phyloP scores from a whole-genome alignment of 2,888 invertebrate genomes.

The Latheticus oryzae region DNA sequence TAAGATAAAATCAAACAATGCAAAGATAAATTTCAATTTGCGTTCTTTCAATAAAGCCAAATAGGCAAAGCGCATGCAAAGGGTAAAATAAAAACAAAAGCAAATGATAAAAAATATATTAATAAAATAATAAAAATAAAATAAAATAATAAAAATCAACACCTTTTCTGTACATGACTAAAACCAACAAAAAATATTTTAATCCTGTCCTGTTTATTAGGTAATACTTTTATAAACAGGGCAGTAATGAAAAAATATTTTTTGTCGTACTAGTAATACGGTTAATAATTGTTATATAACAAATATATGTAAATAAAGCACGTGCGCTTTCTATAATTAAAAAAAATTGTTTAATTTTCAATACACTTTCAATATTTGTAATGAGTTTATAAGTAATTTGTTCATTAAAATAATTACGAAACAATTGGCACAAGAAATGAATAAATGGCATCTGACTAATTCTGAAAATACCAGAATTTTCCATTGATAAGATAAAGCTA shows the following conservation, averaged over 20 bases:
- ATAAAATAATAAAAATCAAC: conserved; percentile 37
- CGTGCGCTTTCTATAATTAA: conserved; percentile 41
- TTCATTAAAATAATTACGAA: conserved; percentile 25
- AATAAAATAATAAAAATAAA: conserved; percentile 30
- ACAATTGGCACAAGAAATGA: conserved; percentile 1
- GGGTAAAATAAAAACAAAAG: conserved; percentile 23
- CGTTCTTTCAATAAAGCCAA: no score
- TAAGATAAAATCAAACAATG: no score
- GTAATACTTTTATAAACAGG: conserved; percentile 12
- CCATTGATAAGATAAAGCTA: conserved; percentile 1
- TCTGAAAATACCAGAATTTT: no score
- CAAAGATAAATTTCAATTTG: no score
- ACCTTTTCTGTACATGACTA: conserved; percentile 39
- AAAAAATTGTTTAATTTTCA: no score
- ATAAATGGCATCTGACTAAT: no score
- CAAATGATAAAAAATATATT: conserved; percentile 27
- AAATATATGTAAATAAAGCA: conserved; percentile 32
- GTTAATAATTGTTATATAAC: conserved; percentile 36
- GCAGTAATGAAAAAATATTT: conserved; percentile 26
- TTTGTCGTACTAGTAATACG: conserved; percentile 14
- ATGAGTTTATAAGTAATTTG: conserved; percentile 27
- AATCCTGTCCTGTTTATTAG: background rate
- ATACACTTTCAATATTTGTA: conserved; percentile 30
- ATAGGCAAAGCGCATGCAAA: no score
- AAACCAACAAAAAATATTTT: conserved; percentile 27